phyloP scores from a whole-genome alignment of 2,797 vertebrate species.

The Menidia menidia region DNA sequence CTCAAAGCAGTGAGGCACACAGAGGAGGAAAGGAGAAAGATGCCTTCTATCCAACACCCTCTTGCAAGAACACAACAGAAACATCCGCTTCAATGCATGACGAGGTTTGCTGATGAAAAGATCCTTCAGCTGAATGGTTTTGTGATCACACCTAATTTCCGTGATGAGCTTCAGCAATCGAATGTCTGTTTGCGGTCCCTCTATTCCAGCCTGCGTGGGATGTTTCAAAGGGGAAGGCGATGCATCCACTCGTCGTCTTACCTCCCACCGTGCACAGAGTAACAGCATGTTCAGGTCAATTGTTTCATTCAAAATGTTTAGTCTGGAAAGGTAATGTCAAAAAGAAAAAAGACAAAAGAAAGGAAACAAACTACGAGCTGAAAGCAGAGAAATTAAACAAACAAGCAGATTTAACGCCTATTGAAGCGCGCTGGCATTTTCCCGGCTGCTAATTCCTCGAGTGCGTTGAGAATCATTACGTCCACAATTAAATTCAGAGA shows the following conservation, averaged over 20 bases:
- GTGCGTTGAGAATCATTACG: slow-evolving; percentile 15
- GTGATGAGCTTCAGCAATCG: slow-evolving; percentile 22
- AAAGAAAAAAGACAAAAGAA: too few relatives aligned
- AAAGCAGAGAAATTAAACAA: slow-evolving; percentile 26
- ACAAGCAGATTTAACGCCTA: slow-evolving; percentile 18
- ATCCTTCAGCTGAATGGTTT: slow-evolving; percentile 26
- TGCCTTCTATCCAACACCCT: not conserved
- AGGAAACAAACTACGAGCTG: slow-evolving; percentile 17
- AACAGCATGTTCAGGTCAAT: slow-evolving; percentile 53
- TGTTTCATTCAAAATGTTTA: slow-evolving; percentile 51
- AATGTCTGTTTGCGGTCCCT: slow-evolving; percentile 14
- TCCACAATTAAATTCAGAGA: slow-evolving; percentile 3
- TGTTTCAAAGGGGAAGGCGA: slow-evolving; percentile 28
- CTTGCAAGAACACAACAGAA: slow-evolving; percentile 22
- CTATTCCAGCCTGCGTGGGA: slow-evolving; percentile 27
- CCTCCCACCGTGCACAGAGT: slow-evolving; percentile 50
- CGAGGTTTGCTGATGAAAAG: slow-evolving; percentile 22
- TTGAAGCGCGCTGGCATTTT: slow-evolving; percentile 23
- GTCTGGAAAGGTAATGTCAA: slow-evolving; percentile 29
- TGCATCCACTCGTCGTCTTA: slow-evolving; percentile 46
- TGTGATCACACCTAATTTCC: slow-evolving; percentile 35
- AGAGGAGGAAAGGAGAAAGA: slow-evolving; percentile 18
- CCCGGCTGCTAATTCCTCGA: not conserved
- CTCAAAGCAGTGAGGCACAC: slow-evolving; percentile 4
- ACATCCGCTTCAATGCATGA: slow-evolving; percentile 20